Evolutionary conservation across 2,113 vertebrate species (phyloP), one percentile per base, ranked within the genome.

Genomic region (Clarias gariepinus): DNA sequence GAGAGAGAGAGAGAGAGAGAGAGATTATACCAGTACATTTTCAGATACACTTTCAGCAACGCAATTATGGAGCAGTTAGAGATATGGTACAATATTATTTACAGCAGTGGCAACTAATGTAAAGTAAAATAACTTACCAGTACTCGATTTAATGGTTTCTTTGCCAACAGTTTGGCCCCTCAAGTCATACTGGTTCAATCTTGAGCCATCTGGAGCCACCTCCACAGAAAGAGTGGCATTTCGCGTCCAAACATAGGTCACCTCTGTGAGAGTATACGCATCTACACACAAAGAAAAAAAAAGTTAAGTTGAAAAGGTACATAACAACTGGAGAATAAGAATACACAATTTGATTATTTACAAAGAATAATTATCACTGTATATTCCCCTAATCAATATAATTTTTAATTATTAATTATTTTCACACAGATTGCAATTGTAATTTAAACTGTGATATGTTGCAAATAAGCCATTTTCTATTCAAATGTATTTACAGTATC

Each of bases 161-260:
- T 97, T 96, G 78, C 96, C 97, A 87, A 97, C 96, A 19, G 96
- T 97, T 85, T 98, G 97, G 16, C 97, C 97, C 87, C 97, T 91
- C 58, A 99, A 91, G 91, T 98, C 97, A 73, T 99, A 99, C 33
- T 99, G 98, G 92, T 99, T 99, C 80, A 98, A 91, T 85, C 97
- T 95, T 58, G 97, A 99, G 30, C 97, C 97, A 86, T 99, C 97
- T 71, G 94, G 94, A 71, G 97, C 98, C 68, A 99, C 98, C 57
- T 96, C 96, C 86, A 99, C 98, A 9, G 98, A 99, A 88, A 97
- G 94, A 83, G 96, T 96, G 64, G 97, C 97, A 87, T 97, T 97
- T 0, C 95, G 94, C 82, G 96, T 97, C 97, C 98, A 99, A 91
- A 97, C 96, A 90, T 98, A 99, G 1, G 97, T 98, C 52, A 99